Base-by-base conservation (phyloP, 2,113 vertebrate genomes). In the Oncorhynchus nerka region DNA sequence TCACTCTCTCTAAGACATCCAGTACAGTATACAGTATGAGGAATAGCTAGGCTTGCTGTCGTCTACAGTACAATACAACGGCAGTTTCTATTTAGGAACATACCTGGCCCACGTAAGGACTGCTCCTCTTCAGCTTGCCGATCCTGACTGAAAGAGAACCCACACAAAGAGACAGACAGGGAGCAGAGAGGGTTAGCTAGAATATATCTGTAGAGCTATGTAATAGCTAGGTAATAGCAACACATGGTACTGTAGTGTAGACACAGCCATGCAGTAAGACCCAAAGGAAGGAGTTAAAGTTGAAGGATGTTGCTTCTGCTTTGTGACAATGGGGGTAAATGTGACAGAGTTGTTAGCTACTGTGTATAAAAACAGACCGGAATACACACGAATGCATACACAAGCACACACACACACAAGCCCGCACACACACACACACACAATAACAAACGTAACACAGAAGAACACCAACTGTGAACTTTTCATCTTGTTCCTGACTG, bases 391-490 rank as follows among this genome's bases (percentile, higher is more conserved):
- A 26, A 75, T 7, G 62, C 75, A 68, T 66, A 84, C 55, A 73
- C 69, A 66, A 64, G 73, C 70, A 61, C 73, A 75, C 45, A 59
- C 73, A 75, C 73, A 75, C 73, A n/a, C 20, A 28, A 16, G 22
- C 15, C 49, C 55, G 22, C 45, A 51, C 39, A 49, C 70, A 51
- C 70, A 72, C 51, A 39, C 71, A 32, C 57, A 34, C 71, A 62
- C 69, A 62, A 24, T 24, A 89, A 89, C 79, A 91, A 91, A 91
- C 86, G 88, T 87, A 90, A 92, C 83, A 91, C 68, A 77, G 90
- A 89, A 90, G 89, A 92, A 93, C 90, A 84, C 75, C 79, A 80
- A 90, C 86, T 87, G 81, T 87, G 81, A 86, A 80, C 87, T 86
- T 86, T 83, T 9, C 34, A 39, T 39, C 34, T 34, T 32, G 32